Percentiles rank a stretch among this genome's conserved stretches.
Conservation (phyloP, 2,113 vertebrate genomes). For the Scolopax mira region DNA sequence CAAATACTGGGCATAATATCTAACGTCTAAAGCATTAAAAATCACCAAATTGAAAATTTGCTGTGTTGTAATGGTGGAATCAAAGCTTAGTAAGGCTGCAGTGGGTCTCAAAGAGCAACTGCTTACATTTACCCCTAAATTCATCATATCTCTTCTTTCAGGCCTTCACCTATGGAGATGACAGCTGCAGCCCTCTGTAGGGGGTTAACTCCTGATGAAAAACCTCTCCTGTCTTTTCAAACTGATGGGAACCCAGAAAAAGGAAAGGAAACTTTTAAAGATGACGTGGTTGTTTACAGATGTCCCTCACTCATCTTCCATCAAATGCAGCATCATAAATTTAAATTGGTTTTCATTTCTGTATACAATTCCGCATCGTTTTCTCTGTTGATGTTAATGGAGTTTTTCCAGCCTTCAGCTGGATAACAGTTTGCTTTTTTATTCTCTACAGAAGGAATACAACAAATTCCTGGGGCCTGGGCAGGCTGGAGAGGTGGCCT, state of each 20-base stretch:
- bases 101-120: neutral
- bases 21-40: neutral
- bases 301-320: neutral
- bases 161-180: neutral
- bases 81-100: neutral
- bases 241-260: neutral
- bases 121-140: neutral
- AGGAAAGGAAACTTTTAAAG: neutral
- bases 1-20: neutral
- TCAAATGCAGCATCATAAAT: neutral
- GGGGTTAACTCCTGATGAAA: neutral
- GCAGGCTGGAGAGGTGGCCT: no score
- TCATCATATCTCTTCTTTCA: neutral
- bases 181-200: neutral
- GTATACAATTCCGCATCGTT: neutral
- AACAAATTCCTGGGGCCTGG: neutral
- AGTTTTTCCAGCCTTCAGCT: neutral
- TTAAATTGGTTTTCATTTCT: constrained; percentile 9
- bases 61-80: fast-evolving
- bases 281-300: neutral
- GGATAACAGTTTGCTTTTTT: neutral
- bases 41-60: neutral
- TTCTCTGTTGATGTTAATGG: neutral
- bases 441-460: neutral
- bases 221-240: neutral